phyloP scores from a whole-genome alignment of 2,113 vertebrate genomes.

The Macroglossus sobrinus region DNA sequence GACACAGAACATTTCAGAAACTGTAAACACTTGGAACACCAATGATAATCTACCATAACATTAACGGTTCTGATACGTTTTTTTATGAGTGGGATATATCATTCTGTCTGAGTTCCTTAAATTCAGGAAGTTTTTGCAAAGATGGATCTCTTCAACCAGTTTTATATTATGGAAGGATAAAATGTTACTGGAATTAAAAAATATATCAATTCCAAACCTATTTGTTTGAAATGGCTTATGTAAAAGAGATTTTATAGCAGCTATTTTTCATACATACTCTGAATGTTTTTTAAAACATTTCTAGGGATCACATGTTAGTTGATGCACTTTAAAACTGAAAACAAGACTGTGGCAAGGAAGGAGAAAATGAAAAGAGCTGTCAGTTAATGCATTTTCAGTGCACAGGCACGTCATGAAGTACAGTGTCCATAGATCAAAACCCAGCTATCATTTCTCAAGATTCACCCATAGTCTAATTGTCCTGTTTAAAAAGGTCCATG shows the following conservation, averaged over 20 bases:
- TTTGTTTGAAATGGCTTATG: conserved; percentile 27
- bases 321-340: neutral
- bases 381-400: neutral
- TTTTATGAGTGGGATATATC: neutral
- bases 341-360: neutral
- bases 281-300: neutral
- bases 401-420: neutral
- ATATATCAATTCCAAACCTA: neutral
- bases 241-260: neutral
- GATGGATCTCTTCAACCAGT: neutral
- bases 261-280: conserved; percentile 7
- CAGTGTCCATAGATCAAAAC: neutral
- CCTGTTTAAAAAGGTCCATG: conserved; percentile 19
- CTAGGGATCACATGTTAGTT: neutral
- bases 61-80: neutral
- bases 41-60: neutral
- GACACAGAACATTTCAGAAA: neutral
- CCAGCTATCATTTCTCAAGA: neutral
- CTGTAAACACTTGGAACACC: neutral
- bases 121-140: neutral
- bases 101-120: neutral
- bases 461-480: neutral
- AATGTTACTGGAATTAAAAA: neutral
- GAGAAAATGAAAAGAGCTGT: neutral
- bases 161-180: conserved; percentile 16